Conservation (phyloP, 2,797 vertebrate genomes). For the Neoniphon sammara region DNA sequence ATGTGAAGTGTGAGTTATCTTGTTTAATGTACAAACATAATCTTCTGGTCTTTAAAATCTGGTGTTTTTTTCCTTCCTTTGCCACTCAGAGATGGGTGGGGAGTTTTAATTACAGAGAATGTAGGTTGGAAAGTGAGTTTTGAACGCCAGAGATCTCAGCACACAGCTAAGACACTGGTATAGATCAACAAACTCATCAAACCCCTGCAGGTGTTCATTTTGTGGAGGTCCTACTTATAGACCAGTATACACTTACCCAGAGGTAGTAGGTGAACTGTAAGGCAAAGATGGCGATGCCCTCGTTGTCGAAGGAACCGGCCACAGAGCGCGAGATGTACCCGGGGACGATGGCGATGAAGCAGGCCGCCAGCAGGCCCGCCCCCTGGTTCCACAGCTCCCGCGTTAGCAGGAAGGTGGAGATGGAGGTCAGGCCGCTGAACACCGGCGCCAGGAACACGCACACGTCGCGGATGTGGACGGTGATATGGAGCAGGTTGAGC, state of each 20-base stretch:
- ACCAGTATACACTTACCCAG: constrained; percentile 88
- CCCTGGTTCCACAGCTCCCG: constrained; percentile 98
- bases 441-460: constrained; percentile 97
- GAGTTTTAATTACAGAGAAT: no score
- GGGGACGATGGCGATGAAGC: constrained; percentile 98
- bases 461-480: constrained; percentile 97
- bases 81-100: not conserved
- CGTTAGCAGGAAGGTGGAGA: constrained; percentile 97
- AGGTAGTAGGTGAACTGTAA: constrained; percentile 96
- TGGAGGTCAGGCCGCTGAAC: constrained; percentile 97
- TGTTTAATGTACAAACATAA: not conserved
- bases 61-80: not conserved
- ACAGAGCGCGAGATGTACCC: constrained; percentile 98
- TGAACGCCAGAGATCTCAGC: no score
- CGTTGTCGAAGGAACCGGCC: constrained; percentile 97
- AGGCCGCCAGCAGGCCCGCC: constrained; percentile 95
- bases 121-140: no score
- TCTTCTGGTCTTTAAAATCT: not conserved
- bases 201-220: no score
- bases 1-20: not conserved
- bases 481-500: constrained; percentile 96
- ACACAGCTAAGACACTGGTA: no score
- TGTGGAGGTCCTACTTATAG: not conserved
- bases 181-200: no score
- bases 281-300: constrained; percentile 98